A percentile compares a stretch with the other conserved stretches of the same genome.
Evolutionary conservation across 2,797 vertebrate genomes (phyloP).

Genomic region (Gadopsis bispinosus): DNA sequence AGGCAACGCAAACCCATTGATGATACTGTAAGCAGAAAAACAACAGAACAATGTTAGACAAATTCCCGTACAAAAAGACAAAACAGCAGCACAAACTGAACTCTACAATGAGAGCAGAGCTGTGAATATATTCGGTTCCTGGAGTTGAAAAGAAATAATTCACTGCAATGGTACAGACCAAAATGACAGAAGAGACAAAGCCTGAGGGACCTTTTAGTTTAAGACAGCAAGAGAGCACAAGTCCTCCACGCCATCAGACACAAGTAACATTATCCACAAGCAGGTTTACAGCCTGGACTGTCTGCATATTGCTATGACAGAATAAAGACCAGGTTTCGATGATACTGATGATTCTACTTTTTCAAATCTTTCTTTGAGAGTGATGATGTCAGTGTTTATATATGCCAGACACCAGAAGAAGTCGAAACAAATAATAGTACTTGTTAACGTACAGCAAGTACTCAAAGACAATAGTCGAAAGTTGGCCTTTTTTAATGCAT

Average conservation of each 20-base stretch:
- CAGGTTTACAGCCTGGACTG: not conserved
- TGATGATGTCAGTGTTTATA: not conserved
- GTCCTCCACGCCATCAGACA: constrained; percentile 1
- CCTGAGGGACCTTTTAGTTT: constrained; percentile 25
- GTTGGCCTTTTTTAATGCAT: not conserved
- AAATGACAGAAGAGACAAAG: not conserved
- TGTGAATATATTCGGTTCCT: not conserved
- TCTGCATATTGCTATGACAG: not conserved
- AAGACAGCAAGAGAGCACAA: constrained; percentile 9
- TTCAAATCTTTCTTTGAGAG: not conserved
- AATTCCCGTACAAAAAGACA: constrained; percentile 6
- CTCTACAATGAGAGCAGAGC: not conserved
- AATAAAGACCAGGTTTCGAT: not conserved
- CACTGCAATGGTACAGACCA: not conserved
- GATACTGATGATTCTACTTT: not conserved
- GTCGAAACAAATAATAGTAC: too few species aligned
- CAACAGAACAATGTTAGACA: not conserved
- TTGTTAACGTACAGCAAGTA: not conserved
- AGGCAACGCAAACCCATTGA: constrained; percentile 98
- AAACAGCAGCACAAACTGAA: constrained; percentile 1
- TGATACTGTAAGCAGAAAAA: constrained; percentile 89
- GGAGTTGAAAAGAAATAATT: constrained; percentile 9
- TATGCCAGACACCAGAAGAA: not conserved
- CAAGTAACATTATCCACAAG: not conserved
- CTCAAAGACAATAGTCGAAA: not conserved